Evolutionary conservation across 1,140 invertebrate species (phyloP), one percentile per base, ranked within the genome.

Genomic region (Lordiphosa stackelbergi): DNA sequence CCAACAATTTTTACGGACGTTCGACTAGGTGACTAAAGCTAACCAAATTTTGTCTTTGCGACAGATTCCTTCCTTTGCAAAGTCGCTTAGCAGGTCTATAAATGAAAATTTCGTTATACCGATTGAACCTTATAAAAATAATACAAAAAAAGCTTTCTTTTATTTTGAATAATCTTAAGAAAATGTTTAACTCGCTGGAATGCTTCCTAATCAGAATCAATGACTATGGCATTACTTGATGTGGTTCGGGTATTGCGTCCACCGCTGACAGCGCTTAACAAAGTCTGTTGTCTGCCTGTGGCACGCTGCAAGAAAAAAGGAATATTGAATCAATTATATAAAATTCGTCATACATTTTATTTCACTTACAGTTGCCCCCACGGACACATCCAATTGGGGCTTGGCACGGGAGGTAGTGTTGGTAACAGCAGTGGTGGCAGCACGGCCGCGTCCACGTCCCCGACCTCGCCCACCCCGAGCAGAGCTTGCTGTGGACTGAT

Each of bases 341-440:
- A 5, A 13, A 28, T 24, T 16, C 12, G 5, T 22, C 5, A 34
- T 12, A 10, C 12, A 40, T 13, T 5, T 13, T 13, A 1, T 7
- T 24, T 9, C 0, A 22, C n/a, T 22, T 53, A 83, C 77, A 28
- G 48, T 45, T 37, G 31, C 36, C 8, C 43, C 57, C 4, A 72
- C 51, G 4, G 77, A 61, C 13, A 77, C 59, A 43, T 84, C 56
- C 9, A 84, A 47, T 11, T 57, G 58, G 1, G 49, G 42, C 19
- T 52, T 73, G 5, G 42, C 38, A 10, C 64, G 62, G 9, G 49
- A n/a, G 6, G 60, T 13, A 2, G 47, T 31, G 7, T 55, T 7
- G 8, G 55, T 42, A 3, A 56, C 35, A 12, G 53, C 61, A 7
- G 46, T 49, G 3, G 53, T 16, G 1, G 42, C 1, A 8, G 22